A percentile compares a stretch with the other conserved stretches of the same genome.
Conservation (phyloP, 2,113 vertebrate species). For the Engystomops pustulosus region DNA sequence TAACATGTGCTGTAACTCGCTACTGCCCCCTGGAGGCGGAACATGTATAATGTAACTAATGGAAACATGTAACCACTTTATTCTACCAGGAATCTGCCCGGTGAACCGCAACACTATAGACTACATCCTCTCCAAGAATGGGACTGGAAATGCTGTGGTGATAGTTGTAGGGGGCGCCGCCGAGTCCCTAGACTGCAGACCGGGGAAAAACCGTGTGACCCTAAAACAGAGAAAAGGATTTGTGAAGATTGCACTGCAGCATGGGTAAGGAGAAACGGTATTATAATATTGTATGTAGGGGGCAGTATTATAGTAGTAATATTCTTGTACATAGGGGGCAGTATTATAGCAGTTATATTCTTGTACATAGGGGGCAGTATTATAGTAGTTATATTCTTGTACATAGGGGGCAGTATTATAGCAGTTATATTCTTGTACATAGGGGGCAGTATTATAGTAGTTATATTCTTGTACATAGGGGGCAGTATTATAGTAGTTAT, state of each 20-base stretch:
- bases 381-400: not conserved
- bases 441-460: conserved; percentile 4
- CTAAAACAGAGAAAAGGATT: conserved; percentile 93
- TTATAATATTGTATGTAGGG: conserved; percentile 13
- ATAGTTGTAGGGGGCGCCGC: conserved; percentile 93
- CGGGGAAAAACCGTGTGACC: conserved; percentile 85
- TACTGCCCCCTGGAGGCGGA: not conserved
- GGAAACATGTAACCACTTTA: not conserved
- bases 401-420: not conserved
- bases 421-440: conserved; percentile 7
- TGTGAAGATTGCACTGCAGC: conserved; percentile 85
- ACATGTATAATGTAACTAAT: not conserved
- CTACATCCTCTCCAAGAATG: conserved; percentile 88
- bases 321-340: not conserved
- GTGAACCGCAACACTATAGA: conserved; percentile 94
- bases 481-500: conserved; percentile 3
- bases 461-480: too few species aligned
- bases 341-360: conserved; percentile 12
- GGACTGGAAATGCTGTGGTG: conserved; percentile 90
- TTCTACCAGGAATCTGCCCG: conserved; percentile 86
- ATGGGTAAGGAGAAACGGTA: conserved; percentile 79
- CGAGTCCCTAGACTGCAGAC: conserved; percentile 87
- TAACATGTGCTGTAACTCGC: not conserved
- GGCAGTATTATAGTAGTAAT: conserved; percentile 1
- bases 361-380: not conserved